Evolutionary conservation across 2,797 vertebrate species (phyloP).

Genomic region (Holocentrus rufus): DNA sequence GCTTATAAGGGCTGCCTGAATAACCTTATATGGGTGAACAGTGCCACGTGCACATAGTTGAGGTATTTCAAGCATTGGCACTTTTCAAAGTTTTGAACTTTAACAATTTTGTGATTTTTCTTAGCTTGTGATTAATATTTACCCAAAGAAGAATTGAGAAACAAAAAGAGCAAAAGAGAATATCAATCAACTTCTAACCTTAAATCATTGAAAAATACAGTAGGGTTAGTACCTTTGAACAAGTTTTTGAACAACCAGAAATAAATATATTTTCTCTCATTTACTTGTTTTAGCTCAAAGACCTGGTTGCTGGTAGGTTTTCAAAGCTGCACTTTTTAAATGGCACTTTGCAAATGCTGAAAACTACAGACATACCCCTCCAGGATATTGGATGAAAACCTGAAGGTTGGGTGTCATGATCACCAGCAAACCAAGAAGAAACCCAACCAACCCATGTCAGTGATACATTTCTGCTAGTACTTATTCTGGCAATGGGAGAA

Average conservation of each 20-base stretch:
- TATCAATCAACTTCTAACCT: conserved; percentile 37
- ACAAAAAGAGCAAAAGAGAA: conserved; percentile 36
- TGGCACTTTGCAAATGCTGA: conserved; percentile 82
- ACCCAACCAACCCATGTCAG: conserved; percentile 63
- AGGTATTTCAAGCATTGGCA: conserved; percentile 87
- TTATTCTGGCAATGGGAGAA: conserved; percentile 64
- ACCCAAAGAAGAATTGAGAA: conserved; percentile 47
- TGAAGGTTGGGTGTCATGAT: conserved; percentile 53
- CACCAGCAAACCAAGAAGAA: conserved; percentile 60
- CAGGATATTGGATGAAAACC: conserved; percentile 57
- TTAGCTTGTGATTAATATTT: conserved; percentile 57
- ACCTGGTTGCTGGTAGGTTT: conserved; percentile 81
- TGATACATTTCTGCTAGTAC: conserved; percentile 55
- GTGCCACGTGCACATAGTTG: conserved; percentile 78
- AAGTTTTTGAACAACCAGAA: conserved; percentile 60
- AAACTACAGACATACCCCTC: conserved; percentile 69
- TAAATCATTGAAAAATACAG: conserved; percentile 62
- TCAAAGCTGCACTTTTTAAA: conserved; percentile 83
- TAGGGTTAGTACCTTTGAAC: conserved; percentile 58
- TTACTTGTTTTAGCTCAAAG: conserved; percentile 68
- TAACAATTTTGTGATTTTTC: conserved; percentile 71
- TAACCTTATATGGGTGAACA: conserved; percentile 68
- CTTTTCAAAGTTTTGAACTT: conserved; percentile 74
- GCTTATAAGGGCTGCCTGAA: conserved; percentile 72
- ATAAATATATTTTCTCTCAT: conserved; percentile 58